Conservation (phyloP, 2,888 invertebrate genomes). For the Synanthedon myopaeformis region DNA sequence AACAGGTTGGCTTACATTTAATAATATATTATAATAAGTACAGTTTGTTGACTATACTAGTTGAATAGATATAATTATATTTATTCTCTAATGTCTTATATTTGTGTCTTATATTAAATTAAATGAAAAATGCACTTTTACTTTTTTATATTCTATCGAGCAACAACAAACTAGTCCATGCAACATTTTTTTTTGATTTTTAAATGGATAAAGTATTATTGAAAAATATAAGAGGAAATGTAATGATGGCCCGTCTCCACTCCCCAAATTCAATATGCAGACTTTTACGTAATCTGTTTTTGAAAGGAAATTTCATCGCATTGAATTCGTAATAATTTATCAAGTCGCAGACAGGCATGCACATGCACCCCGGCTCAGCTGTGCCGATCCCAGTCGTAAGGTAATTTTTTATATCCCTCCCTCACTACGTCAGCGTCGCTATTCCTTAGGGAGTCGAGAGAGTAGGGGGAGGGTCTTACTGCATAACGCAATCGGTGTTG, state of each 20-base stretch:
- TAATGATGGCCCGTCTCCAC: background rate
- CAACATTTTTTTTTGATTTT: too few species aligned
- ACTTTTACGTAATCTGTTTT: slow-evolving; percentile 26
- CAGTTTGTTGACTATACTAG: too few species aligned
- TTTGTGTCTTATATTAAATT: too few species aligned
- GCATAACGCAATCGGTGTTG: slow-evolving; percentile 15
- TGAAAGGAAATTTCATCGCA: slow-evolving; percentile 44
- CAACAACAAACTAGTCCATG: too few species aligned
- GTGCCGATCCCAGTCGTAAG: slow-evolving; percentile 38
- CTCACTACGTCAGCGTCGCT: slow-evolving; percentile 33
- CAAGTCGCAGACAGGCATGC: slow-evolving; percentile 50
- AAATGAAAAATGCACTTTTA: too few species aligned
- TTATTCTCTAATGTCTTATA: too few species aligned
- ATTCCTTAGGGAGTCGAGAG: slow-evolving; percentile 31
- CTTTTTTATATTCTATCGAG: too few species aligned
- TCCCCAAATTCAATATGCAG: background rate
- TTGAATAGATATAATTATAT: too few species aligned
- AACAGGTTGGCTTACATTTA: too few species aligned
- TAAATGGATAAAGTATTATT: too few species aligned
- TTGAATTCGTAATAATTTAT: slow-evolving; percentile 58
- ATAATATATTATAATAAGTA: too few species aligned
- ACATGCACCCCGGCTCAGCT: slow-evolving; percentile 57
- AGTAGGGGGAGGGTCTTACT: slow-evolving; percentile 13
- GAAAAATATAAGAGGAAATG: too few species aligned
- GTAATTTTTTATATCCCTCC: slow-evolving; percentile 53